A percentile compares a stretch with the other conserved stretches of the same genome.
Conservation (phyloP, 2,888 invertebrate genomes). For the Prosapia bicincta region DNA sequence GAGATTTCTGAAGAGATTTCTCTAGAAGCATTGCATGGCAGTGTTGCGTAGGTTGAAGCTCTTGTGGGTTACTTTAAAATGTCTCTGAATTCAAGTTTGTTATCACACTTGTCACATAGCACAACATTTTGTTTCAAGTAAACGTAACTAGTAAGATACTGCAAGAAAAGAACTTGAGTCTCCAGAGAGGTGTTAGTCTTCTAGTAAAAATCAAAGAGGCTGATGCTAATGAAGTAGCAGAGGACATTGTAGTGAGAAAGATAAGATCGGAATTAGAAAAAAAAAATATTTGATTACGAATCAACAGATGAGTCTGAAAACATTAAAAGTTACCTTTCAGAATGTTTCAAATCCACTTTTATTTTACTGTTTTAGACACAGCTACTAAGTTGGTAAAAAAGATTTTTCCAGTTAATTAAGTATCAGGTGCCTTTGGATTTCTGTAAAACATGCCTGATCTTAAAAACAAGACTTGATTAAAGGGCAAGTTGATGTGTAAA, state of each 20-base stretch:
- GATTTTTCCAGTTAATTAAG: not conserved
- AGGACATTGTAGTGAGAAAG: not conserved
- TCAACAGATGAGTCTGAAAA: not conserved
- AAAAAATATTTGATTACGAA: not conserved
- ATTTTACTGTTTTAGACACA: not conserved
- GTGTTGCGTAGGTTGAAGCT: not conserved
- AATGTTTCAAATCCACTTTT: not conserved
- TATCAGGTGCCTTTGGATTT: not conserved
- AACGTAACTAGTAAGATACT: not conserved
- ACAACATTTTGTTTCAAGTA: not conserved
- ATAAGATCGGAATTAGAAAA: not conserved
- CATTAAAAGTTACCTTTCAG: not conserved
- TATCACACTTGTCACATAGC: not conserved
- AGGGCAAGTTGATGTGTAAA: not conserved
- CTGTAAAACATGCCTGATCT: not conserved
- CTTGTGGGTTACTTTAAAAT: not conserved
- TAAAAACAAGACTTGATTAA: not conserved
- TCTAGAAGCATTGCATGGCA: not conserved
- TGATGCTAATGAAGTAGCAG: not conserved
- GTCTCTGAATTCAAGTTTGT: not conserved
- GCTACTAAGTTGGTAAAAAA: not conserved
- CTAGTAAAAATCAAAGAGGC: not conserved
- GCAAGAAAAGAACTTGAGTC: not conserved
- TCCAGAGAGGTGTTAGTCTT: not conserved
- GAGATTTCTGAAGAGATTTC: not conserved